These are phyloP conservation scores for Ploceus nigricollis DNA, from an alignment of 2,113 vertebrate species.

Conservation along the genomic window DNA sequence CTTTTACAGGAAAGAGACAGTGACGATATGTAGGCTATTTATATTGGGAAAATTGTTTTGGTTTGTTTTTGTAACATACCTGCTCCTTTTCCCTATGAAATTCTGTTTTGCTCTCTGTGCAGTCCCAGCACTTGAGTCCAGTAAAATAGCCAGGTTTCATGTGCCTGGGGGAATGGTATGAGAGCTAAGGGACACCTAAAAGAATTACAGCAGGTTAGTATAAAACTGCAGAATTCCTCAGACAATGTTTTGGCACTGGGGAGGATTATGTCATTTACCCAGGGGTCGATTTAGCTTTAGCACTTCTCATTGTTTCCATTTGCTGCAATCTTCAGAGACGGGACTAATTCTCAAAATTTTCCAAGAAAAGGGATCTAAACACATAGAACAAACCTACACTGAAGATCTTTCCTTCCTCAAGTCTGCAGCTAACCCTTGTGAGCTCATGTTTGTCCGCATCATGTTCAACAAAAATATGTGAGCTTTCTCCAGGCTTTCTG, in stretches of 20 bases:
- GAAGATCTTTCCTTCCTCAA: not conserved
- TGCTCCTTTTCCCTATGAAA: not conserved
- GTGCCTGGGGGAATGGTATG: not conserved
- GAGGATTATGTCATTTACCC: slow-evolving; percentile 56
- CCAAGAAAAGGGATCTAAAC: not conserved
- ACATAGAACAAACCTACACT: not conserved
- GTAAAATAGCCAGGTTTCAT: not conserved
- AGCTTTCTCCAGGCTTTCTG: slow-evolving; percentile 61
- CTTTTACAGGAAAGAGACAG: not conserved
- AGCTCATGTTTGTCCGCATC: not conserved
- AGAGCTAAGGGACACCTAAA: slow-evolving; percentile 37
- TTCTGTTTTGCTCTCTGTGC: not conserved
- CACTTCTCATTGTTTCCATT: slow-evolving; percentile 54
- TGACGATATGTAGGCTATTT: not conserved
- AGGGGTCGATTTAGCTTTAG: slow-evolving; percentile 7
- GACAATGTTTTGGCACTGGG: slow-evolving; percentile 7
- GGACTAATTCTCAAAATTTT: not conserved
- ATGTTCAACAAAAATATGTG: slow-evolving; percentile 21
- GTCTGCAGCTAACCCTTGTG: not conserved
- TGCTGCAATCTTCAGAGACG: slow-evolving; percentile 4
- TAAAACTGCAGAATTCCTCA: slow-evolving; percentile 39
- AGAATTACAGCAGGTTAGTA: slow-evolving; percentile 40
- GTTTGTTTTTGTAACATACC: not conserved
- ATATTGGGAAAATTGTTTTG: not conserved
- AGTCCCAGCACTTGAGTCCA: not conserved